Percentiles rank a stretch among this genome's conserved stretches.
These are phyloP conservation scores for Metacarcinus magister DNA, from an alignment of 2,888 invertebrate species.

Conservation along the genomic window DNA sequence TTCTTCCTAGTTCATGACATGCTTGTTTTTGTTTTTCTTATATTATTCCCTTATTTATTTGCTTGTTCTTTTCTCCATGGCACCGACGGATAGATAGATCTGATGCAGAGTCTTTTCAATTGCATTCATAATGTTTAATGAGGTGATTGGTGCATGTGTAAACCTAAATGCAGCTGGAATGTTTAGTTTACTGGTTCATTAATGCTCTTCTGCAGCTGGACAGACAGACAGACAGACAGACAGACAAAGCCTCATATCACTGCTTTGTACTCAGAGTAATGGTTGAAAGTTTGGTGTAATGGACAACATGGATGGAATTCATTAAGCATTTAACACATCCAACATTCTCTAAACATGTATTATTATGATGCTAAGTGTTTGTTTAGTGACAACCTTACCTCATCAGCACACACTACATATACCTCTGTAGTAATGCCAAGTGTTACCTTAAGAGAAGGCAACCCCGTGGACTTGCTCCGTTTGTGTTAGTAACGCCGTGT, in stretches of 20 bases:
- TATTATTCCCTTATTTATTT: background rate
- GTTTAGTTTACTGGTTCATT: background rate
- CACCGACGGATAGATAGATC: background rate
- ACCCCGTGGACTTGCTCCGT: too few species aligned
- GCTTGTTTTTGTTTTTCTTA: background rate
- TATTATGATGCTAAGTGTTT: background rate
- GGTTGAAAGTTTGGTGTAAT: background rate
- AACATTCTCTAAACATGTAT: background rate
- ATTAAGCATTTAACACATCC: background rate
- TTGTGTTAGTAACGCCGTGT: too few species aligned
- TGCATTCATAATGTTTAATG: background rate
- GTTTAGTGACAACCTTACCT: background rate
- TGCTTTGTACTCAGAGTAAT: background rate
- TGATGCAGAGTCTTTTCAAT: background rate
- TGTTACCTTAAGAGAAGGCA: background rate
- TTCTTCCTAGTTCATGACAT: background rate
- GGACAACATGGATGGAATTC: background rate
- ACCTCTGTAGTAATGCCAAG: background rate
- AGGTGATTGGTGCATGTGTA: constrained; percentile 32
- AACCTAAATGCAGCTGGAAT: background rate
- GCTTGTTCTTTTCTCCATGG: background rate
- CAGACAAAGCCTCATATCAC: background rate
- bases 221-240: background rate
- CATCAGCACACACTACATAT: background rate
- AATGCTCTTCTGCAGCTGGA: background rate